Percentiles rank a stretch among this genome's conserved stretches.
phyloP scores from a whole-genome alignment of 2,888 invertebrate species.

The Sarcophaga subvicina region DNA sequence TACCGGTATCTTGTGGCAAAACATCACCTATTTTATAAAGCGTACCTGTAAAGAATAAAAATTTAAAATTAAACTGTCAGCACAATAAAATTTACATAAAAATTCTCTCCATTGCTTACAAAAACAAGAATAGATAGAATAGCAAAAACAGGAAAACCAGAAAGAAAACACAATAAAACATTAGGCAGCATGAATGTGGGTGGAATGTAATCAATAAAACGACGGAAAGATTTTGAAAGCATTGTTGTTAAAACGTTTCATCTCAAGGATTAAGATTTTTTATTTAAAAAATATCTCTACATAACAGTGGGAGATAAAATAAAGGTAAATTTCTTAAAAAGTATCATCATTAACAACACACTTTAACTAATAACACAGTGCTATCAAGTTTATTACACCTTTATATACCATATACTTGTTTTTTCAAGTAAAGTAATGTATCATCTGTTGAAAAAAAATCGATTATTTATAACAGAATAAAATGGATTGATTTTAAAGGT shows the following conservation, averaged over 20 bases:
- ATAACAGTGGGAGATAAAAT: too few relatives aligned
- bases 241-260: slow-evolving; percentile 23
- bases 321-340: too few relatives aligned
- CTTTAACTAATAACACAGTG: too few relatives aligned
- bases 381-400: too few relatives aligned
- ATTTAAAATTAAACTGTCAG: neutral
- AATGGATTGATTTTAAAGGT: too few relatives aligned
- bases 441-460: too few relatives aligned
- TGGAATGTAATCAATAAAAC: slow-evolving; percentile 23
- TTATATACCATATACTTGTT: too few relatives aligned
- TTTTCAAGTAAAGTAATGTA: too few relatives aligned
- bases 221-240: slow-evolving; percentile 2
- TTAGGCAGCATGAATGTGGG: neutral
- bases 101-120: neutral
- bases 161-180: neutral
- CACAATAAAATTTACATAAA: neutral
- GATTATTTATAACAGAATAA: too few relatives aligned
- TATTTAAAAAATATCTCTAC: too few relatives aligned
- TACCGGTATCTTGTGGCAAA: slow-evolving; percentile 87
- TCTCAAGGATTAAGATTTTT: neutral
- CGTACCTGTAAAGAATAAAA: slow-evolving; percentile 82
- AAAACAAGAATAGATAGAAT: neutral
- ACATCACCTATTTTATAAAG: slow-evolving; percentile 86
- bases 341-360: too few relatives aligned
- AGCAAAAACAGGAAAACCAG: neutral